A percentile compares a stretch with the other conserved stretches of the same genome.
Conservation (phyloP, 37 sponge, comb jelly and placozoan genomes). For the Hormiphora californensis region DNA sequence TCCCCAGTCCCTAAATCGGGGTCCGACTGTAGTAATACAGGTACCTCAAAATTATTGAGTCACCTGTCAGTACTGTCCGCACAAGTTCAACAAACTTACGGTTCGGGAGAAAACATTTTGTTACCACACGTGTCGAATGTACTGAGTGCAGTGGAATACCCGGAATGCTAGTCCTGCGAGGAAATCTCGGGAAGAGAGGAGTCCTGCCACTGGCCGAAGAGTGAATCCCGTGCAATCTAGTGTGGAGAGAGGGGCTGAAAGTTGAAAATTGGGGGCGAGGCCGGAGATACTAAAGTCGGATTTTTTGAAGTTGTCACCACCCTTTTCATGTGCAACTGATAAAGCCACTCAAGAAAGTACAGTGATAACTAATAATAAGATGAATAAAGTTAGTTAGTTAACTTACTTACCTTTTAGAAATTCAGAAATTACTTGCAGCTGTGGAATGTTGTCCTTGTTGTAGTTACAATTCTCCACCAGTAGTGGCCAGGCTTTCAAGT, state of each 20-base stretch:
- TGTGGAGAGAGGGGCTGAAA: no score
- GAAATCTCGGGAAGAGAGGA: conserved; percentile 96
- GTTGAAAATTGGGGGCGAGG: no score
- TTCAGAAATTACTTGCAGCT: conserved; percentile 80
- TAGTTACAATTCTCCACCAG: conserved; percentile 93
- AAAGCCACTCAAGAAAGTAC: no score
- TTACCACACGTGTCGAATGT: conserved; percentile 85
- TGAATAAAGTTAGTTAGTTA: not conserved
- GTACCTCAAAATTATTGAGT: no score
- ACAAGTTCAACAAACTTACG: conserved; percentile 65
- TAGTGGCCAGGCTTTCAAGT: conserved; percentile 83
- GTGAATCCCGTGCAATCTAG: conserved; percentile 83
- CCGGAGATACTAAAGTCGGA: no score
- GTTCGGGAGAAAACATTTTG: conserved; percentile 96
- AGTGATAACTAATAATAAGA: no score
- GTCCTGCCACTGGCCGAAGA: conserved; percentile 88
- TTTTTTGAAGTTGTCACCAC: no score
- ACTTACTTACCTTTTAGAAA: conserved; percentile 63
- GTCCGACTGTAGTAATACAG: no score
- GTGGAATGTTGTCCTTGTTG: conserved; percentile 85
- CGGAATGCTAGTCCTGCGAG: conserved; percentile 91
- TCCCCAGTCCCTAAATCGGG: no score
- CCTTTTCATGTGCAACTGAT: no score
- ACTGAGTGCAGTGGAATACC: conserved; percentile 98
- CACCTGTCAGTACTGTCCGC: no score